A percentile compares a stretch with the other conserved stretches of the same genome.
phyloP scores from a whole-genome alignment of 2,797 vertebrate genomes.

The Margarornis squamiger region DNA sequence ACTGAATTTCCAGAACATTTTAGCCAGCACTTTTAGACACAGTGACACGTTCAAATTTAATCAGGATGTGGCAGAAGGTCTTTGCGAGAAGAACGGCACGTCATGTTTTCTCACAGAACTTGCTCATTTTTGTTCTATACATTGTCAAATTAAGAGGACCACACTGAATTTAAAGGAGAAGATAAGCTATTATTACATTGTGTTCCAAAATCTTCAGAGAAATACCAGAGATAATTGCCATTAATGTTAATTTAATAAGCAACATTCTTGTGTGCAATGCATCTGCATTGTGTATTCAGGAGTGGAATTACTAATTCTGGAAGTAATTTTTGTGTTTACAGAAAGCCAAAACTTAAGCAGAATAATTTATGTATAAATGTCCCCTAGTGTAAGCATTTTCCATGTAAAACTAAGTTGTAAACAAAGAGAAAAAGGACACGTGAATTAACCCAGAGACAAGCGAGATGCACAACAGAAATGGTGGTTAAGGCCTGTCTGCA shows the following conservation, averaged over 20 bases:
- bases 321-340: constrained; percentile 16
- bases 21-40: background rate
- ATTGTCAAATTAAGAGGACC: background rate
- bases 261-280: background rate
- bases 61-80: background rate
- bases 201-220: constrained; percentile 48
- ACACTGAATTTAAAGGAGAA: background rate
- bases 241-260: constrained; percentile 40
- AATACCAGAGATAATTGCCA: constrained; percentile 32
- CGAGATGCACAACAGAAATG: background rate
- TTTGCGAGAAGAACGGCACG: background rate
- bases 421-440: background rate
- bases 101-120: background rate
- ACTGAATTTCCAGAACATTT: background rate
- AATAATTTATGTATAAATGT: background rate
- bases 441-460: background rate
- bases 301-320: background rate
- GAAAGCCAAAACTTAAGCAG: background rate
- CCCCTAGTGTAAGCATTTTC: background rate
- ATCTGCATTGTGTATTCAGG: background rate
- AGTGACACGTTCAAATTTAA: background rate
- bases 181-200: background rate
- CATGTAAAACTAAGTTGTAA: background rate
- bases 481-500: background rate
- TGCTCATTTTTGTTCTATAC: background rate